Evolutionary conservation across 2,888 invertebrate species (phyloP), one percentile per base, ranked within the genome.

Genomic region (Orthonychiurus folsomi): DNA sequence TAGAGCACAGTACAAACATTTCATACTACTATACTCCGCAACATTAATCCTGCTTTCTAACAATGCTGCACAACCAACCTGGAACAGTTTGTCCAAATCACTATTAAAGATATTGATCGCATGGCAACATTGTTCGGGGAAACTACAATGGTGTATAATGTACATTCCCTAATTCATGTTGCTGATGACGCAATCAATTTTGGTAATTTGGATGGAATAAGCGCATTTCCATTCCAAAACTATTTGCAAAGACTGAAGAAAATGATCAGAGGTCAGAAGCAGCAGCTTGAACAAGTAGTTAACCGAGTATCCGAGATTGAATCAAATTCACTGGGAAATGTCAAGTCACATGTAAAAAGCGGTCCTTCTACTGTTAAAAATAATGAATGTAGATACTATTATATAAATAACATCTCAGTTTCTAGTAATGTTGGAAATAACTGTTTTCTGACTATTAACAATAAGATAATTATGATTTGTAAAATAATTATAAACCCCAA

Each of bases 131-230:
- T 76, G 47, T 77, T 76, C 71, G 75, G 76, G 9, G 62, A 68
- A 61, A 69, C 75, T 37, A 66, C 66, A 60, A 63, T 75, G n/a
- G 72, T 73, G 25, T 74, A 75, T 63, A 77, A 77, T 73, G 69
- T 77, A 9, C 77, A 77, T 68, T 72, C 73, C 53, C 62, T 77
- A n/a, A 63, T 71, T 47, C 76, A 77, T 71, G 47, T 76, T 28
- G 70, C 75, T 23, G 71, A 73, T 62, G 76, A 77, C 65, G 74
- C 73, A 3, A 50, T 56, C 60, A 71, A 63, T 52, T 75, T 73
- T 70, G 76, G 76, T 3, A 47, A 53, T 47, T 67, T 76, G 26
- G 71, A 74, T 60, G 67, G 67, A 37, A 74, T 74, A 63, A 75
- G 71, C 58, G 66, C 74, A 3, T 76, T 76, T 69, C 71, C 74